Percentiles rank a stretch among this genome's conserved stretches.
phyloP scores from a whole-genome alignment of 2,797 vertebrate genomes.

The Ataeniobius toweri region DNA sequence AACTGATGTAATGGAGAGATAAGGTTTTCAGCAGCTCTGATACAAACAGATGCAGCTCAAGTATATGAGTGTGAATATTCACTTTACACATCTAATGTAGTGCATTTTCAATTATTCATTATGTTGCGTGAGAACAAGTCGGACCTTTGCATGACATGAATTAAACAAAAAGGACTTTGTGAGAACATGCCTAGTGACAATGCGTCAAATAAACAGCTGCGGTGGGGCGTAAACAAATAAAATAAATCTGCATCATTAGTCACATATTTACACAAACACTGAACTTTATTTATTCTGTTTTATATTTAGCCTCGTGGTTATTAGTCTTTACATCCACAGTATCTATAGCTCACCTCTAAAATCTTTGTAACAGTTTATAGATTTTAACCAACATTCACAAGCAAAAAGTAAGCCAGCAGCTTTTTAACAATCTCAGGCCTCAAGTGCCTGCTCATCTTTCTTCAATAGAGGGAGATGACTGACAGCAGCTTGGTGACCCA shows the following conservation, averaged over 20 bases:
- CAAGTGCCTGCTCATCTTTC: slow-evolving; percentile 51
- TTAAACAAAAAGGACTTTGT: slow-evolving; percentile 49
- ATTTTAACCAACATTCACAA: slow-evolving; percentile 35
- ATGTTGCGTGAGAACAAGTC: slow-evolving; percentile 35
- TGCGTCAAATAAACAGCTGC: slow-evolving; percentile 24
- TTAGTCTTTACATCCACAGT: slow-evolving; percentile 27
- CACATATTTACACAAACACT: slow-evolving; percentile 1
- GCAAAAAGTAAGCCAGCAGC: slow-evolving; percentile 33
- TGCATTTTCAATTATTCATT: slow-evolving; percentile 61
- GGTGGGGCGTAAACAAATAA: slow-evolving; percentile 9
- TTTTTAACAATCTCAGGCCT: slow-evolving; percentile 37
- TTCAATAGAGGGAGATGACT: slow-evolving; percentile 45
- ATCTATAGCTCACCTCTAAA: slow-evolving; percentile 6
- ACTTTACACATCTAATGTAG: slow-evolving; percentile 26
- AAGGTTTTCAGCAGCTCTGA: slow-evolving; percentile 38
- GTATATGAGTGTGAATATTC: slow-evolving; percentile 27
- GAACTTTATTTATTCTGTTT: slow-evolving; percentile 17
- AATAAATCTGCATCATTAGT: background rate
- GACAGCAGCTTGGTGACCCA: slow-evolving; percentile 61
- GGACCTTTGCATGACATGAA: slow-evolving; percentile 58
- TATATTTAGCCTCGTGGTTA: slow-evolving; percentile 37
- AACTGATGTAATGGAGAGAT: slow-evolving; percentile 54
- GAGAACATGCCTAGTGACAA: slow-evolving; percentile 26
- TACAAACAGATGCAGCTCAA: slow-evolving; percentile 21
- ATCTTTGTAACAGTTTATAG: slow-evolving; percentile 18